Percentiles rank a stretch among this genome's conserved stretches.
Evolutionary conservation across 2,113 vertebrate species (phyloP).

Genomic region (Semicossyphus pulcher): DNA sequence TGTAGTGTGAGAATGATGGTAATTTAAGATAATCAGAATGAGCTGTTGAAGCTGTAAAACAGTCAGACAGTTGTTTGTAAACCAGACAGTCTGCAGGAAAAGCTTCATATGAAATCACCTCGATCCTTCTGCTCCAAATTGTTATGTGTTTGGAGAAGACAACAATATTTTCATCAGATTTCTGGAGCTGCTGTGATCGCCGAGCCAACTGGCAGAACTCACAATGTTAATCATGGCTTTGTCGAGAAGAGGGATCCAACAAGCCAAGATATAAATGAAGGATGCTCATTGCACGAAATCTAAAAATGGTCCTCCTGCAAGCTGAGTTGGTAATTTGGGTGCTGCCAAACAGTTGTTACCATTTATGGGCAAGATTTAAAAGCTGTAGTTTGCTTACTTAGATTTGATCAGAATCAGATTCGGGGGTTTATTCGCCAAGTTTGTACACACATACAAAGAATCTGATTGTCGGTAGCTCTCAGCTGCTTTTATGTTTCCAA

Average conservation of each 20-base stretch:
- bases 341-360: not conserved
- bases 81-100: not conserved
- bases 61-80: not conserved
- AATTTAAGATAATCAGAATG: conserved; percentile 32
- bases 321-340: not conserved
- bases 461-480: not conserved
- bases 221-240: not conserved
- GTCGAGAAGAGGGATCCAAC: not conserved
- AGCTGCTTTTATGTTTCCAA: not conserved
- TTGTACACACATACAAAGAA: not conserved
- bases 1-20: conserved; percentile 24
- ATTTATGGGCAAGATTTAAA: conserved; percentile 37
- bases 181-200: not conserved
- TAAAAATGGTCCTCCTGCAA: not conserved
- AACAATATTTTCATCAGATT: conserved; percentile 3
- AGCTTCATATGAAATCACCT: not conserved
- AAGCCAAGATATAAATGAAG: conserved; percentile 15
- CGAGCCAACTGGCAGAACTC: not conserved
- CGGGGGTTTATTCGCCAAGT: not conserved
- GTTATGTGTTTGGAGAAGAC: not conserved
- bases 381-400: not conserved
- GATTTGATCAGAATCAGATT: conserved; percentile 19
- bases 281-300: not conserved
- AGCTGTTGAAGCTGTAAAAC: conserved; percentile 24
- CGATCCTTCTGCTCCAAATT: not conserved